Percentiles rank a stretch among this genome's conserved stretches.
phyloP scores from a whole-genome alignment of 2,797 vertebrate genomes.

The Rhabdophis nuchalis region DNA sequence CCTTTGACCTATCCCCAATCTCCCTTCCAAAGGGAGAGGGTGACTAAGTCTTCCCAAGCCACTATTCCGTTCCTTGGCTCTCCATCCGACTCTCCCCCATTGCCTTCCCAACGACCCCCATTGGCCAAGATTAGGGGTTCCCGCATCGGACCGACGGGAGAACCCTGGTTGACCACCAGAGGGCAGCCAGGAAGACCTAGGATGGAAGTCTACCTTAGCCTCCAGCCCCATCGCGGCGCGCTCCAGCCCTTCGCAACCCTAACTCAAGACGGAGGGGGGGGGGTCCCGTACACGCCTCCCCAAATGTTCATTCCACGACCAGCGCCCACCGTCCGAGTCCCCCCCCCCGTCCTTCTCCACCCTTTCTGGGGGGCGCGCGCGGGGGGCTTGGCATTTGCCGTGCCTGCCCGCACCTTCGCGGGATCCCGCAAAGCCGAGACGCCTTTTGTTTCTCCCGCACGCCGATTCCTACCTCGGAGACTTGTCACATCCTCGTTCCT shows the following conservation, averaged over 20 bases:
- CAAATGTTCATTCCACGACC: slow-evolving; percentile 2
- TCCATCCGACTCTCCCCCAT: not conserved
- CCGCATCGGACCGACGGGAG: not conserved
- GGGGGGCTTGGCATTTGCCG: slow-evolving; percentile 53
- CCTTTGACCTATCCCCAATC: slow-evolving; percentile 49
- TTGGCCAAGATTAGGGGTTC: not conserved
- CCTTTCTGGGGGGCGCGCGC: slow-evolving; percentile 23
- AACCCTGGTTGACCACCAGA: not conserved
- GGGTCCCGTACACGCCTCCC: not conserved
- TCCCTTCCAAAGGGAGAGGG: slow-evolving; percentile 43
- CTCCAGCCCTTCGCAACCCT: not conserved
- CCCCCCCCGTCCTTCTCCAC: not conserved
- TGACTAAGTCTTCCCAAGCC: slow-evolving; percentile 42
- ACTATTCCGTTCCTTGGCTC: not conserved
- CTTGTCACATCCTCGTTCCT: slow-evolving; percentile 72
- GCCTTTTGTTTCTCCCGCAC: slow-evolving; percentile 65
- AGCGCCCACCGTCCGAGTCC: not conserved
- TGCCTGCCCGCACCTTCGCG: slow-evolving; percentile 15
- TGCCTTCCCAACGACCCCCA: not conserved
- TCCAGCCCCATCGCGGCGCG: not conserved
- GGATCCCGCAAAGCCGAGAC: slow-evolving; percentile 53
- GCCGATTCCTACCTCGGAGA: slow-evolving; percentile 78
- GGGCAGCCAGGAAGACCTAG: not conserved
- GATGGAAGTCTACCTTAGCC: not conserved
- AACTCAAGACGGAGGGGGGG: not conserved